These are phyloP conservation scores for Myripristis murdjan DNA, from an alignment of 2,797 vertebrate genomes.

Conservation along the genomic window DNA sequence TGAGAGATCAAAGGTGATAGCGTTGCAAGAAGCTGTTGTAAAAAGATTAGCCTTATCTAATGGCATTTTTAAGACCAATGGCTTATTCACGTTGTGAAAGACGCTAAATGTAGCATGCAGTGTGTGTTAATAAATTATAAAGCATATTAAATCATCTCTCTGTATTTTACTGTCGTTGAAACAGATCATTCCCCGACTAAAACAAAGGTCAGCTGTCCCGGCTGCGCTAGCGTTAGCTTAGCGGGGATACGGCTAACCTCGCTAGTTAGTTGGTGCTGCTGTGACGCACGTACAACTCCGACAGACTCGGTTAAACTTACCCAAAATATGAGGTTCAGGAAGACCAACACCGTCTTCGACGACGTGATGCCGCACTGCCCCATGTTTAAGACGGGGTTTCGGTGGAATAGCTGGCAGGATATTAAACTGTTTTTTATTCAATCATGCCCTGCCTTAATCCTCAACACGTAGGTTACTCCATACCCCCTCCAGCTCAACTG, in stretches of 20 bases:
- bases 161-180: background rate
- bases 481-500: constrained; percentile 9
- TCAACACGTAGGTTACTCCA: constrained; percentile 33
- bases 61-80: background rate
- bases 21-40: too few relatives aligned
- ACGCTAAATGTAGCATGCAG: background rate
- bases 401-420: constrained; percentile 10
- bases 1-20: too few relatives aligned
- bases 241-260: constrained; percentile 4
- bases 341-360: constrained; percentile 96
- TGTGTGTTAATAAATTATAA: background rate
- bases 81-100: background rate
- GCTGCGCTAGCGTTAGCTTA: constrained; percentile 30
- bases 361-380: constrained; percentile 95
- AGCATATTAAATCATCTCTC: background rate
- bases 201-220: constrained; percentile 33
- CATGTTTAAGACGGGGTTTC: constrained; percentile 79
- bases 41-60: too few relatives aligned
- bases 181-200: constrained; percentile 12
- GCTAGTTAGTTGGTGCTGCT: constrained; percentile 23
- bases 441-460: constrained; percentile 51
- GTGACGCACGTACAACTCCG: constrained; percentile 71
- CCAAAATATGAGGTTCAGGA: constrained; percentile 98
- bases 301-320: constrained; percentile 78
- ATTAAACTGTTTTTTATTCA: constrained; percentile 38